phyloP scores from a whole-genome alignment of 2,888 invertebrate species.

The Lasioglossum calceatum region DNA sequence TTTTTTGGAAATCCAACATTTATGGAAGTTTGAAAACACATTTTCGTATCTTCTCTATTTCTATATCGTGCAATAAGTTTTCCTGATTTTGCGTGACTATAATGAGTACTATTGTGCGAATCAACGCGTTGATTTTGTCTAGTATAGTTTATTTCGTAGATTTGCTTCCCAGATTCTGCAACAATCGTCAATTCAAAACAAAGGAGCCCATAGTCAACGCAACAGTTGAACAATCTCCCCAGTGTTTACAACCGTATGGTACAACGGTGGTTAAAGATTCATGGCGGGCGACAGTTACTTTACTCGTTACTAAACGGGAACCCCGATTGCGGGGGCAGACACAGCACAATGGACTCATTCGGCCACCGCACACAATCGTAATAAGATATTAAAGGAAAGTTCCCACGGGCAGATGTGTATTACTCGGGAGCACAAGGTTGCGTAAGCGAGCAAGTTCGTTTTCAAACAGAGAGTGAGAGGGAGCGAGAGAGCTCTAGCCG shows the following conservation, averaged over 20 bases:
- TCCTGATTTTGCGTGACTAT: neutral
- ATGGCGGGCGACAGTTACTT: neutral
- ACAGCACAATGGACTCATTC: neutral
- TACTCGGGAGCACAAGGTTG: neutral
- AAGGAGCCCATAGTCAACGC: neutral
- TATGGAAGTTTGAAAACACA: neutral
- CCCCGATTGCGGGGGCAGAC: neutral
- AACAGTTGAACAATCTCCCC: neutral
- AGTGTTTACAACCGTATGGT: neutral
- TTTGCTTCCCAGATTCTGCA: neutral
- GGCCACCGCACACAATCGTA: neutral
- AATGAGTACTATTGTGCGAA: neutral
- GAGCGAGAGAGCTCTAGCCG: neutral
- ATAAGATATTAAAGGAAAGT: neutral
- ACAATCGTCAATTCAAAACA: neutral
- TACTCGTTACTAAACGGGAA: neutral
- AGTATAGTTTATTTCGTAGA: neutral
- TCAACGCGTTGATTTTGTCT: neutral
- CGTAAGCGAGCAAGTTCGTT: neutral
- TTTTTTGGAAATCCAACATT: neutral
- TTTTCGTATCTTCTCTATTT: no score
- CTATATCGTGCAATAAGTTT: neutral
- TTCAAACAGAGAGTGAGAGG: neutral
- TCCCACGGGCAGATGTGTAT: neutral
- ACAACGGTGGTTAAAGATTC: neutral